A percentile compares a stretch with the other conserved stretches of the same genome.
phyloP scores from a whole-genome alignment of 2,113 vertebrate species.

The Oryzias celebensis region DNA sequence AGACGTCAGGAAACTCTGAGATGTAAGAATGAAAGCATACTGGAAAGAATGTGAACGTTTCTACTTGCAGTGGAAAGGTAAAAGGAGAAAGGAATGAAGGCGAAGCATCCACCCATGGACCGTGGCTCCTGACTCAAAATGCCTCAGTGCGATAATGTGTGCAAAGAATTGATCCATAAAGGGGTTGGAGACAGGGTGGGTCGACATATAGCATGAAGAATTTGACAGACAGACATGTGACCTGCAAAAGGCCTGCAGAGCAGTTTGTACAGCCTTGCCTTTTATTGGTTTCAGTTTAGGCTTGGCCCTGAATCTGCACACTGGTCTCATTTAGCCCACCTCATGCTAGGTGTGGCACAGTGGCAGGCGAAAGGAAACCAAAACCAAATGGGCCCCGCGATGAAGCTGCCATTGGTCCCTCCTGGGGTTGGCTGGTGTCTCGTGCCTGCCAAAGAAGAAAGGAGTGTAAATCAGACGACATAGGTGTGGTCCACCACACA shows the following conservation, averaged over 20 bases:
- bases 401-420: conserved; percentile 60
- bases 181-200: conserved; percentile 45
- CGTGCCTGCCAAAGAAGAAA: conserved; percentile 60
- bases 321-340: conserved; percentile 74
- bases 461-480: conserved; percentile 67
- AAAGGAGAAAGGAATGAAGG: conserved; percentile 29
- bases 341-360: conserved; percentile 77
- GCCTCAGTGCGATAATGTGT: conserved; percentile 44
- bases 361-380: conserved; percentile 75
- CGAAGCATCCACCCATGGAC: conserved; percentile 17
- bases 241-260: conserved; percentile 48
- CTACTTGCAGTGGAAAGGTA: conserved; percentile 18
- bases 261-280: conserved; percentile 53
- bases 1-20: conserved; percentile 1
- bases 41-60: conserved; percentile 38
- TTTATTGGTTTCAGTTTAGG: conserved; percentile 66
- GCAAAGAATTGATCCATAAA: conserved; percentile 51
- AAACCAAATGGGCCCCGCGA: conserved; percentile 74
- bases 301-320: conserved; percentile 64
- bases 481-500: conserved; percentile 61
- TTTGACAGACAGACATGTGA: conserved; percentile 64
- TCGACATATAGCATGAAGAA: conserved; percentile 37
- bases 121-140: conserved; percentile 21
- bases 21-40: conserved; percentile 27
- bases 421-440: conserved; percentile 60